Evolutionary conservation across 1,140 invertebrate genomes (phyloP), one percentile per base, ranked within the genome.

Genomic region (Battus philenor): DNA sequence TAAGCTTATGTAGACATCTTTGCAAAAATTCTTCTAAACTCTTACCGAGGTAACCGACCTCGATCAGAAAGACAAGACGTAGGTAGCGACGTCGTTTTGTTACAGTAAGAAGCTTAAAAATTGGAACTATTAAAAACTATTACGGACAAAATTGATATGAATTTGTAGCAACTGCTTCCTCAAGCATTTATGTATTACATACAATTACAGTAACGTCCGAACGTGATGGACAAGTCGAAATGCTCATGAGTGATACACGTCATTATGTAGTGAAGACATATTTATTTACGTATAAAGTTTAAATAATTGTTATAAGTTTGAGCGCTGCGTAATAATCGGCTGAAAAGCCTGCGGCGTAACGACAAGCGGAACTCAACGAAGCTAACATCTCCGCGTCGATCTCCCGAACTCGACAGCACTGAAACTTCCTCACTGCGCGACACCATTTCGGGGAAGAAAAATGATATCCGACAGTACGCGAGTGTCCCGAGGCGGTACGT

Each of bases 131-230:
- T 80, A 80, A 78, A 71, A 69, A 78, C 71, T 81, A 84, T 72
- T 50, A 79, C 68, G 81, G 81, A 82, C 78, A 85, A 76, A 78
- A 75, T 79, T 82, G 81, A 85, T 82, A 82, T 82, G 78, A 81
- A 81, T 75, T 68, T 68, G 70, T 68, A 80, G 76, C 70, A 77
- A 72, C 77, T 75, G 76, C 70, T 82, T 67, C 52, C 59, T 63
- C 72, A 80, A 81, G 78, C 76, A 62, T 74, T 68, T 7, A 55
- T 50, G 49, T 73, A 77, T 68, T 61, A 74, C 60, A 75, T 71
- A 73, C 65, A 61, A 68, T 73, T 68, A 76, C 49, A 70, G 65
- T 74, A 78, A 69, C 63, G 72, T 70, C 68, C 59, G 54, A 64
- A 58, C 59, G 59, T 54, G 60, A 51, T 58, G 68, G 66, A 67